phyloP scores from a whole-genome alignment of 2,797 vertebrate genomes.

The Rhinatrema bivittatum region DNA sequence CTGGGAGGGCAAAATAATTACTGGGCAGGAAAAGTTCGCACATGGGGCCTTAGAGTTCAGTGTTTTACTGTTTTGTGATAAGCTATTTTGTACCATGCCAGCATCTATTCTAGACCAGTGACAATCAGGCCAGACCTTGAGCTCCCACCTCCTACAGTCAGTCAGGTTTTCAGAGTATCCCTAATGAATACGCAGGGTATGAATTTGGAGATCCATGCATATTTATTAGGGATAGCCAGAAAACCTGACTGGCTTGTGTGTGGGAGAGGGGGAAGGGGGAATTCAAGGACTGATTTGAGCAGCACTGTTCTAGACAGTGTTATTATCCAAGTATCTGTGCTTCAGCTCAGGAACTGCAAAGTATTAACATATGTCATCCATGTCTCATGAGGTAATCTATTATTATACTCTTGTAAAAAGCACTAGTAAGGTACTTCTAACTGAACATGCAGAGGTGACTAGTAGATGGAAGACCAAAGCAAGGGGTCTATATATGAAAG shows the following conservation, averaged over 20 bases:
- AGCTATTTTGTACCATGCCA: slow-evolving; percentile 42
- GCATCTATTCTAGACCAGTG: slow-evolving; percentile 36
- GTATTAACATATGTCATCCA: slow-evolving; percentile 34
- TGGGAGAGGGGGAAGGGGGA: too few relatives aligned
- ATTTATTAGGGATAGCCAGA: too few relatives aligned
- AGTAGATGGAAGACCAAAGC: slow-evolving; percentile 32
- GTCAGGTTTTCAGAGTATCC: too few relatives aligned
- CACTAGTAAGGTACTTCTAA: slow-evolving; percentile 23
- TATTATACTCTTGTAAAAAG: slow-evolving; percentile 33
- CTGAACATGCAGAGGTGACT: slow-evolving; percentile 13
- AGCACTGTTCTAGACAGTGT: too few relatives aligned
- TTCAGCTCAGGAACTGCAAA: too few relatives aligned
- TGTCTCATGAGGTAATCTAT: slow-evolving; percentile 30
- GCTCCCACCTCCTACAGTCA: too few relatives aligned
- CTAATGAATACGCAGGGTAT: too few relatives aligned
- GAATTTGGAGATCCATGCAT: too few relatives aligned
- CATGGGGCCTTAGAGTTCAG: slow-evolving; percentile 26
- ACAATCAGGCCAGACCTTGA: too few relatives aligned
- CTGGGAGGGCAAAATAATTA: slow-evolving; percentile 38
- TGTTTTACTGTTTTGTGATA: slow-evolving; percentile 7
- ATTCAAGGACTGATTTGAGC: too few relatives aligned
- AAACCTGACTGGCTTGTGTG: too few relatives aligned
- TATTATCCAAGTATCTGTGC: too few relatives aligned
- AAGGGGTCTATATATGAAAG: neutral
- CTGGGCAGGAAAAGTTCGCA: slow-evolving; percentile 37